Evolutionary conservation across 2,888 invertebrate genomes (phyloP).

Genomic region (Drosophila imparisetae): DNA sequence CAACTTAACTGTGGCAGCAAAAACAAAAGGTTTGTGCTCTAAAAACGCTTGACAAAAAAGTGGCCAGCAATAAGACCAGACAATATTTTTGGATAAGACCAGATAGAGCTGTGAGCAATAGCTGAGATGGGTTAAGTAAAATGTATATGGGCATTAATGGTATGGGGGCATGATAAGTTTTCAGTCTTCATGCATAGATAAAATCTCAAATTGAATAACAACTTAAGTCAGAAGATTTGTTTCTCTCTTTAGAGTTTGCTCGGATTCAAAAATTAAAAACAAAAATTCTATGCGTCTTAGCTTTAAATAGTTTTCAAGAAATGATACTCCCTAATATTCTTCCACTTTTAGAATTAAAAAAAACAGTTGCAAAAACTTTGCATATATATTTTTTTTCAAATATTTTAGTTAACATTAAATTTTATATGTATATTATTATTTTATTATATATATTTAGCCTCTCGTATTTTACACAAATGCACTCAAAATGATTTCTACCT

Average conservation of each 20-base stretch:
- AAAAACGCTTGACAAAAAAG: constrained; percentile 41
- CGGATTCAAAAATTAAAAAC: neutral
- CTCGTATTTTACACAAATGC: constrained; percentile 1
- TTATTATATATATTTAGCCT: neutral
- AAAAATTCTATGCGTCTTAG: neutral
- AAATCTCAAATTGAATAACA: too few relatives aligned
- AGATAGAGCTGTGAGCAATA: constrained; percentile 3
- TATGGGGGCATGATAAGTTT: neutral
- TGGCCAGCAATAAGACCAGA: constrained; percentile 22
- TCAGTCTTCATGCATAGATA: neutral
- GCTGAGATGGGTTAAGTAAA: too few relatives aligned
- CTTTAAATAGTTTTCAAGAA: neutral
- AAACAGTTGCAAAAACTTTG: neutral
- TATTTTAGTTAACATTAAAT: neutral
- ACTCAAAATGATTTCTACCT: constrained; percentile 21
- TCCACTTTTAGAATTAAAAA: neutral
- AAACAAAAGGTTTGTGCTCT: constrained; percentile 34
- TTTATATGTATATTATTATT: neutral
- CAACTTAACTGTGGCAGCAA: constrained; percentile 44
- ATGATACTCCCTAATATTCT: neutral
- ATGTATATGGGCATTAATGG: neutral
- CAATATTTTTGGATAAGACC: constrained; percentile 28
- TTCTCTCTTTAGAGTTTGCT: neutral
- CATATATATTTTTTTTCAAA: neutral
- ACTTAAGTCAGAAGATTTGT: neutral